Evolutionary conservation across 1,140 invertebrate species (phyloP), one percentile per base, ranked within the genome.

Genomic region (Scaptomyza hsui): DNA sequence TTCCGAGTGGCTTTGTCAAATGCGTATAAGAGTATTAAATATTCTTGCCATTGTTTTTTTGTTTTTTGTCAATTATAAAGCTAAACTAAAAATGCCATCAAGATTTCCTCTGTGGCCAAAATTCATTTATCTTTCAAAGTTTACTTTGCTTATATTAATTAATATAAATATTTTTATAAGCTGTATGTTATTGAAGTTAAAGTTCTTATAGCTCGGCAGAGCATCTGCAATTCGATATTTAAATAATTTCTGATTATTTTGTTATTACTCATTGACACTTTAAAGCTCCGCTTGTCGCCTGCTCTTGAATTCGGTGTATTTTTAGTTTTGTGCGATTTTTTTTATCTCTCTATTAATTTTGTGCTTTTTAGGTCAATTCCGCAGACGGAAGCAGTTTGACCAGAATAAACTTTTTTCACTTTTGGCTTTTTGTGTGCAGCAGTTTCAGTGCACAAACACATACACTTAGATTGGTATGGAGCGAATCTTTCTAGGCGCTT

Each of bases 371-470:
- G 82, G 82, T 86, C 82, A 86, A 74, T 81, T 86, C 63, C 61
- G 56, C 74, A 88, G 63, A 81, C 78, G 71, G 82, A 86, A 86
- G 71, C 60, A 62, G 81, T 77, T 85, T 85, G 81, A 85, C 81
- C 75, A 86, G 78, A 86, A 86, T 78, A 75, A 69, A 81, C 74
- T 86, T 86, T 72, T 86, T 81, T 53, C 72, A 77, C 73, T 80
- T 59, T 75, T 52, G 65, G 60, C 77, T 69, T 71, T 75, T 63
- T 59, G 26, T 73, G 41, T 62, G 60, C 52, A 26, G 52, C 35
- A 44, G 35, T 49, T 53, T 24, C 37, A 51, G 53, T 62, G 68
- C 32, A 18, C 24, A 65, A 24, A 57, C 48, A 65, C 44, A 49
- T 18, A 55, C 13, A 41, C 18, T 9, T 10, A 5, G 24, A 61